These are phyloP conservation scores for Endomychus coccineus DNA, from an alignment of 2,888 invertebrate genomes.

Conservation along the genomic window DNA sequence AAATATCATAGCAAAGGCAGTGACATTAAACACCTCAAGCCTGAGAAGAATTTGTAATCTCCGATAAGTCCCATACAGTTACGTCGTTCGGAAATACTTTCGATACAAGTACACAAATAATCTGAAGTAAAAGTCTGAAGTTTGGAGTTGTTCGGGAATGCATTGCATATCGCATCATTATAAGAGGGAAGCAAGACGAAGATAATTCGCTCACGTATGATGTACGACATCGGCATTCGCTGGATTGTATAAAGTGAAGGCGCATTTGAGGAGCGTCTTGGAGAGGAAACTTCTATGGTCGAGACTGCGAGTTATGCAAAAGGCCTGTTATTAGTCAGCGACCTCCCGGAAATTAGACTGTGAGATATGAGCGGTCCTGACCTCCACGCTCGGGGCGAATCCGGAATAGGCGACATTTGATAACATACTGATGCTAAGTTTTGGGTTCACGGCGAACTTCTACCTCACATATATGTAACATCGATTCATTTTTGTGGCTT, in stretches of 20 bases:
- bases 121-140: too few relatives aligned
- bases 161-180: conserved; percentile 3
- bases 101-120: too few relatives aligned
- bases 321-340: conserved; percentile 36
- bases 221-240: conserved; percentile 12
- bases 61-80: too few relatives aligned
- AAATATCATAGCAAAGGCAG: too few relatives aligned
- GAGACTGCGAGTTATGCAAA: conserved; percentile 32
- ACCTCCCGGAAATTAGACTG: conserved; percentile 35
- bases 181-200: conserved; percentile 14
- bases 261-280: conserved; percentile 17
- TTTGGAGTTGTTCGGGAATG: conserved; percentile 9
- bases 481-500: too few relatives aligned
- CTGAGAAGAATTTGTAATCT: too few relatives aligned
- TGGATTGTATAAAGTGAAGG: conserved; percentile 8
- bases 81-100: too few relatives aligned
- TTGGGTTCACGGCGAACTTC: too few relatives aligned
- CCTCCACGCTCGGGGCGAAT: conserved; percentile 23
- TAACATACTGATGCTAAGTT: too few relatives aligned
- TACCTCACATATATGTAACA: too few relatives aligned
- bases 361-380: conserved; percentile 35
- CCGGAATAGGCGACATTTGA: too few relatives aligned
- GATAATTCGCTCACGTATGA: conserved; percentile 15
- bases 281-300: conserved; percentile 27
- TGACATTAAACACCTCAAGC: too few relatives aligned